Conservation (phyloP, 2,888 invertebrate species). For the Blera fallax region DNA sequence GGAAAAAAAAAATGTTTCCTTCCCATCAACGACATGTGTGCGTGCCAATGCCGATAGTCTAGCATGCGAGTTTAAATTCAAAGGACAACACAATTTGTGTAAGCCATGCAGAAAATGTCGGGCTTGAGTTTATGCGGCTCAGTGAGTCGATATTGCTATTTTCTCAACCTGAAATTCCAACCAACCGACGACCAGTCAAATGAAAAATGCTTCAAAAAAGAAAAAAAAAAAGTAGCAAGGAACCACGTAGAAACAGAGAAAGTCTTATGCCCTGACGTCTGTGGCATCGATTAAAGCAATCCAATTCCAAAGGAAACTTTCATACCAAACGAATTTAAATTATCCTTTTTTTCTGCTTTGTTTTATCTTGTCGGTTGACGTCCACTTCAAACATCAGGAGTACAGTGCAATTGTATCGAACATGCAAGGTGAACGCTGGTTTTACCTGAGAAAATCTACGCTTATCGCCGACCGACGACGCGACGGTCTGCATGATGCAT, state of each 20-base stretch:
- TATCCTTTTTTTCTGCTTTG: not conserved
- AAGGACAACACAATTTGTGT: constrained; percentile 12
- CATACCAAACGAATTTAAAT: constrained; percentile 26
- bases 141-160: constrained; percentile 52
- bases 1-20: not conserved
- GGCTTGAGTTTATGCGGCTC: constrained; percentile 49
- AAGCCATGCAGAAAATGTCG: constrained; percentile 35
- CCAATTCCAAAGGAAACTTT: constrained; percentile 23
- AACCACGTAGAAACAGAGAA: constrained; percentile 3
- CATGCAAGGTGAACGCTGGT: constrained; percentile 10
- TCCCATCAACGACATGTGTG: not conserved
- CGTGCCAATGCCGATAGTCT: not conserved
- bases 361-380: not conserved
- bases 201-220: not conserved
- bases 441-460: constrained; percentile 7
- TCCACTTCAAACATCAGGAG: not conserved
- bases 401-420: not conserved
- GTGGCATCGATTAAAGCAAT: constrained; percentile 46
- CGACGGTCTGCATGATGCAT: not conserved
- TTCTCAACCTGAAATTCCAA: constrained; percentile 35
- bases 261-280: not conserved
- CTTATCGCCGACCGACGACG: not conserved
- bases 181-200: constrained; percentile 28
- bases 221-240: not conserved
- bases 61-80: not conserved